These are phyloP conservation scores for Nettapus auritus DNA, from an alignment of 2,113 vertebrate species.

Conservation along the genomic window DNA sequence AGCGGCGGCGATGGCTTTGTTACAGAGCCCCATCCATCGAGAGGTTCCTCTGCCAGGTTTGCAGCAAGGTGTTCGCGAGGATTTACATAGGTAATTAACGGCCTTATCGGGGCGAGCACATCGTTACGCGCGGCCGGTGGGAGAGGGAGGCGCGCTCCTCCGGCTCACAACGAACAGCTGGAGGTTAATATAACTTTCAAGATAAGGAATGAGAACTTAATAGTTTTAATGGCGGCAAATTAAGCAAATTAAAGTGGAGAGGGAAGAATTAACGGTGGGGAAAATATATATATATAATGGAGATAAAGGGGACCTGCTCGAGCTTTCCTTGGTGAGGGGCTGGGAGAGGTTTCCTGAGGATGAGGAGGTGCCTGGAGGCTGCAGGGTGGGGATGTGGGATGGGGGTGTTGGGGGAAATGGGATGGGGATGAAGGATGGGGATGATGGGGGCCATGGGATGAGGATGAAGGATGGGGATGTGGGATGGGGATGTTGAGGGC, in stretches of 20 bases:
- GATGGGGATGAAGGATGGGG: neutral
- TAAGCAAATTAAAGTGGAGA: neutral
- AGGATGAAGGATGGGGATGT: neutral
- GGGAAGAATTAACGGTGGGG: neutral
- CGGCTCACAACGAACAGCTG: neutral
- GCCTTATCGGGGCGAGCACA: neutral
- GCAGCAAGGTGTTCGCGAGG: neutral
- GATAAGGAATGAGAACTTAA: constrained; percentile 29
- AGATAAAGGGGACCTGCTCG: neutral
- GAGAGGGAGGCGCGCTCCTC: neutral
- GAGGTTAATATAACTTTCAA: neutral
- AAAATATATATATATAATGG: neutral
- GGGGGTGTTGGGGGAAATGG: neutral
- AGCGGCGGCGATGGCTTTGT: rapidly evolving
- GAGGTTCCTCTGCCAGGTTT: neutral
- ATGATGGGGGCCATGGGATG: neutral
- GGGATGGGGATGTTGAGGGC: too few relatives aligned
- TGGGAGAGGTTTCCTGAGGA: neutral
- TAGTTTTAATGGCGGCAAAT: constrained; percentile 15
- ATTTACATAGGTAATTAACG: constrained; percentile 17
- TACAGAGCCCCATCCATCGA: neutral
- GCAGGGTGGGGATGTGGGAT: too few relatives aligned
- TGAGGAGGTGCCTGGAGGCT: neutral
- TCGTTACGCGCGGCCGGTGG: rapidly evolving
- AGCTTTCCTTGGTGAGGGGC: rapidly evolving